Evolutionary conservation across 2,888 invertebrate genomes (phyloP).

Genomic region (Keiferia lycopersicella): DNA sequence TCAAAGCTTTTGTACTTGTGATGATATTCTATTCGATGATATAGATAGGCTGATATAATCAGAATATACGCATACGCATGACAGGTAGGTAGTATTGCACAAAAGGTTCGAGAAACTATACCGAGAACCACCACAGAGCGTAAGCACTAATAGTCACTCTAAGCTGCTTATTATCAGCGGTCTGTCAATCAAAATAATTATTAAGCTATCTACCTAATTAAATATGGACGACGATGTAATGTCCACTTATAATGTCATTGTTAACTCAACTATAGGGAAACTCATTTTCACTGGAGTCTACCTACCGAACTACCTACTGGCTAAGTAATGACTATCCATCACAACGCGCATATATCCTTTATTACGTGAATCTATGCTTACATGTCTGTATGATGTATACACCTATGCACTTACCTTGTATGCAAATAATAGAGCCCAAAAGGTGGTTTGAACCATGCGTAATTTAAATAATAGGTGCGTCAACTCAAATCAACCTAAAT

Average conservation of each 20-base stretch:
- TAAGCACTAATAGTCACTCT: slow-evolving; percentile 12
- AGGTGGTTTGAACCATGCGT: too few species aligned
- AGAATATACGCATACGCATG: background rate
- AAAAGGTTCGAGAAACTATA: background rate
- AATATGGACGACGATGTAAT: slow-evolving; percentile 13
- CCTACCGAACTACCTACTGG: too few species aligned
- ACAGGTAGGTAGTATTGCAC: background rate
- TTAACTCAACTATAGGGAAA: slow-evolving; percentile 4
- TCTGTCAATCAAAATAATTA: slow-evolving; percentile 22
- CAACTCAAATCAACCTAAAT: too few species aligned
- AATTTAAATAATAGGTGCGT: too few species aligned
- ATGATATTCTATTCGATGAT: too few species aligned
- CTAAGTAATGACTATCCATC: background rate
- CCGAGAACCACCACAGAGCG: background rate
- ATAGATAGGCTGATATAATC: too few species aligned
- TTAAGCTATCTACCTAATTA: slow-evolving; percentile 16
- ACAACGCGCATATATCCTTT: background rate
- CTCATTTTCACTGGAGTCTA: background rate
- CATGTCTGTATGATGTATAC: background rate
- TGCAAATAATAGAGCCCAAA: too few species aligned
- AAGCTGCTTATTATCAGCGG: slow-evolving; percentile 10
- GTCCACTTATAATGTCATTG: slow-evolving; percentile 15
- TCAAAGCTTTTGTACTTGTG: too few species aligned
- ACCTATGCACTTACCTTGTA: background rate
- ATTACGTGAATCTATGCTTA: background rate